Conservation (phyloP, 1,140 invertebrate genomes). For the Hylaeus volcanicus region DNA sequence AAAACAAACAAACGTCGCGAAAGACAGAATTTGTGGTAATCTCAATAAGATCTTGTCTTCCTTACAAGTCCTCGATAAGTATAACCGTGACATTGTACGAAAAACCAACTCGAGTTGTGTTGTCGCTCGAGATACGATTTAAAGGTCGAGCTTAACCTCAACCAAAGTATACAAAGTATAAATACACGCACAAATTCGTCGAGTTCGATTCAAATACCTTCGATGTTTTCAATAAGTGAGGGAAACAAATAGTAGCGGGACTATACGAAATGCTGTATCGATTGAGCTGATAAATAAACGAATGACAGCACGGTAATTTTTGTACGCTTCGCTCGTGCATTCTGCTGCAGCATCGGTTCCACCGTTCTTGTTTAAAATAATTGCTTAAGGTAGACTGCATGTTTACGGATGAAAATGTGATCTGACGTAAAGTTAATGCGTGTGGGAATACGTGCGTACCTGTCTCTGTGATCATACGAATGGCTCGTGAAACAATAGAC, state of each 20-base stretch:
- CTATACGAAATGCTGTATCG: neutral
- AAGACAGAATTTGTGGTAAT: neutral
- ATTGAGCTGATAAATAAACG: neutral
- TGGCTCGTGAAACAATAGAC: constrained; percentile 19
- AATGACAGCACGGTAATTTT: neutral
- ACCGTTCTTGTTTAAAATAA: neutral
- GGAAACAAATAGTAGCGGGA: neutral
- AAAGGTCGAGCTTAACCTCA: neutral
- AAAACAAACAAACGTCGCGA: constrained; percentile 1
- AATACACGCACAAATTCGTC: neutral
- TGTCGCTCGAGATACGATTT: neutral
- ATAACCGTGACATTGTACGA: neutral
- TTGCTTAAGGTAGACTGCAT: neutral
- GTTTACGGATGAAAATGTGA: neutral
- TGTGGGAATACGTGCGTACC: neutral
- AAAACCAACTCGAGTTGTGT: neutral
- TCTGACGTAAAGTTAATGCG: neutral
- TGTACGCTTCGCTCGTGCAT: neutral
- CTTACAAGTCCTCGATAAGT: neutral
- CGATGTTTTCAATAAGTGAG: neutral
- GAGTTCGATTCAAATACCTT: neutral
- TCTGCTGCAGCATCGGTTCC: neutral
- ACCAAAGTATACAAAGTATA: no score
- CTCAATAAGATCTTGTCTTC: neutral
- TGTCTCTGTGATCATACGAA: constrained; percentile 12